Evolutionary conservation across 1,140 invertebrate species (phyloP).

Genomic region (Ceratoteleas bidentatus): DNA sequence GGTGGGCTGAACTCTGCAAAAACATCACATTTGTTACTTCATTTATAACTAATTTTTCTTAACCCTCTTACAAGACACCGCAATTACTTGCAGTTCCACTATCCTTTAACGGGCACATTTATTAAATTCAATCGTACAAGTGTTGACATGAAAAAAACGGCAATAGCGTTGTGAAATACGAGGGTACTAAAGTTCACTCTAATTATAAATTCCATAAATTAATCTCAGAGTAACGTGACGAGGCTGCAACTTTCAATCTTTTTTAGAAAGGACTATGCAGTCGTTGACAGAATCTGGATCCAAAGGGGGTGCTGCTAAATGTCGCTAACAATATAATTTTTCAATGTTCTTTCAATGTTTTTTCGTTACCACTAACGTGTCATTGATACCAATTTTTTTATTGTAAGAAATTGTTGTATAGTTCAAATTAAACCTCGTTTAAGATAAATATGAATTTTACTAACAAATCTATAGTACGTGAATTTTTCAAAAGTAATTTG

Average conservation of each 20-base stretch:
- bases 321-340: too few species aligned
- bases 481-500: too few species aligned
- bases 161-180: constrained; percentile 14
- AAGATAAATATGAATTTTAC: too few species aligned
- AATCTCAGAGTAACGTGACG: neutral
- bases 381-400: neutral
- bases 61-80: neutral
- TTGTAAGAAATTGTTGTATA: neutral
- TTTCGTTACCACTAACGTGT: too few species aligned
- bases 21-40: constrained; percentile 8
- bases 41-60: neutral
- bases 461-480: too few species aligned
- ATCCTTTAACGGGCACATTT: neutral
- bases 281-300: neutral
- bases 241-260: neutral
- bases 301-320: neutral
- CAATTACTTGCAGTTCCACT: neutral
- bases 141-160: neutral
- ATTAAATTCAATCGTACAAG: neutral
- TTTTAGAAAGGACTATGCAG: neutral
- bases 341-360: too few species aligned
- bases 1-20: constrained; percentile 86
- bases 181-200: constrained; percentile 1
- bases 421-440: too few species aligned
- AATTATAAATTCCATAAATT: constrained; percentile 48